phyloP scores from a whole-genome alignment of 2,888 invertebrate species.

The Furcula furcula region DNA sequence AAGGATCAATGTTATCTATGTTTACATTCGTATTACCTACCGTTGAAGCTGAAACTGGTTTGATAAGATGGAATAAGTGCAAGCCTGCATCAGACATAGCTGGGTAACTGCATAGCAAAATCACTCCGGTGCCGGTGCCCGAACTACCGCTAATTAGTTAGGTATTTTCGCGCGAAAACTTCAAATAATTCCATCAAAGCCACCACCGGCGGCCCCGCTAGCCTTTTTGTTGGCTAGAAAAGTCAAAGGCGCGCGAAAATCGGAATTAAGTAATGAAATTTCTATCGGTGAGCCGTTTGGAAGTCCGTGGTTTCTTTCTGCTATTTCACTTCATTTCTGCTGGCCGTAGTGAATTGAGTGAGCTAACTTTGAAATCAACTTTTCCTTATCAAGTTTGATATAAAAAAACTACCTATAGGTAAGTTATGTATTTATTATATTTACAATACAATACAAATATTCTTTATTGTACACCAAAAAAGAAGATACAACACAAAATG shows the following conservation, averaged over 20 bases:
- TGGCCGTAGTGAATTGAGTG: conserved; percentile 14
- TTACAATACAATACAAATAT: no score
- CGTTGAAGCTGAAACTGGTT: conserved; percentile 2
- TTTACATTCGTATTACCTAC: conserved; percentile 1
- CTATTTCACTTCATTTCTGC: conserved; percentile 25
- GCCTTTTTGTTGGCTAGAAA: conserved; percentile 46
- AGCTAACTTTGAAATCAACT: background rate
- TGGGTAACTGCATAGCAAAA: conserved; percentile 31
- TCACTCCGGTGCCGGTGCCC: conserved; percentile 29
- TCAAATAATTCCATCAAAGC: conserved; percentile 67
- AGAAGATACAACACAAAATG: no score
- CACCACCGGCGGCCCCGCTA: conserved; percentile 35
- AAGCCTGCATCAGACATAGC: conserved; percentile 25
- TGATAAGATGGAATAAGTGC: conserved; percentile 25
- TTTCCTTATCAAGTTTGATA: no score
- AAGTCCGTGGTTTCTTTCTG: conserved; percentile 38
- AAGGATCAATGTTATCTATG: background rate
- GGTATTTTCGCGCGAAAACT: conserved; percentile 66
- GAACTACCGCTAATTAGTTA: conserved; percentile 60
- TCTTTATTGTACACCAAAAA: no score
- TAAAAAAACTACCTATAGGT: no score
- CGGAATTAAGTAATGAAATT: conserved; percentile 56
- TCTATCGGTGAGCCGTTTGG: conserved; percentile 43
- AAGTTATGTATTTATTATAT: no score
- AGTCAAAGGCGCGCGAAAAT: conserved; percentile 54